Base-by-base conservation (phyloP, 2,888 invertebrate species). In the Mimachlamys varia region DNA sequence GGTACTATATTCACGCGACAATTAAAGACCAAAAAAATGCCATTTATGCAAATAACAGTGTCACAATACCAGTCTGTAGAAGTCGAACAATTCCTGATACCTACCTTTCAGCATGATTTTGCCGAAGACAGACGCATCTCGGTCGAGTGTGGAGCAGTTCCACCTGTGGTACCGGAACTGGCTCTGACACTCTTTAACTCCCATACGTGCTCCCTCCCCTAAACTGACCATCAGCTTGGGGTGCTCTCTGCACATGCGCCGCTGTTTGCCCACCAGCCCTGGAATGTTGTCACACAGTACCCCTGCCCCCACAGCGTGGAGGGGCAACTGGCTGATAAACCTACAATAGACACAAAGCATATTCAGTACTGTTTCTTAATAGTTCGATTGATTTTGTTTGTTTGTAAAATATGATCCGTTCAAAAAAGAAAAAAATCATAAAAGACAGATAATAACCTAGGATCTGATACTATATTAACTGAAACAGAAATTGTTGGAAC, bases 221-320 rank as follows among this genome's bases (percentile, higher is more conserved):
- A 97, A 94, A 90, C 96, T 95, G 88, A 96, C 92, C 96, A 97
- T 96, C 62, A 96, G 95, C 92, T 96, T 96, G 33, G 96, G 96
- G 92, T 96, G 94, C 53, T 94, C 93, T 76, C 95, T 95, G 93
- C 97, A 97, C 92, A 97, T 93, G 37, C 95, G 94, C 76, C 96
- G 93, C 95, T 97, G 97, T 89, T 95, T 94, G 4, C 96, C 95
- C 12, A 96, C 96, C 89, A 97, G 93, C 10, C 97, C 97, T 10
- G 97, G 97, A 89, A 97, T 96, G 94, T 96, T 96, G 93, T 96
- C 96, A 94, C 97, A 97, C 89, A 97, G 94, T 53, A 96, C 94
- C 19, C 94, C 95, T 12, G 95, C 94, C n/a, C 96, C 95, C 10
- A 96, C 95, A 89, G 96, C 94, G 62, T 96, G 95, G 15, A 96